Percentiles rank a stretch among this genome's conserved stretches.
Evolutionary conservation across 2,797 vertebrate species (phyloP).

Genomic region (Eospalax fontanierii): DNA sequence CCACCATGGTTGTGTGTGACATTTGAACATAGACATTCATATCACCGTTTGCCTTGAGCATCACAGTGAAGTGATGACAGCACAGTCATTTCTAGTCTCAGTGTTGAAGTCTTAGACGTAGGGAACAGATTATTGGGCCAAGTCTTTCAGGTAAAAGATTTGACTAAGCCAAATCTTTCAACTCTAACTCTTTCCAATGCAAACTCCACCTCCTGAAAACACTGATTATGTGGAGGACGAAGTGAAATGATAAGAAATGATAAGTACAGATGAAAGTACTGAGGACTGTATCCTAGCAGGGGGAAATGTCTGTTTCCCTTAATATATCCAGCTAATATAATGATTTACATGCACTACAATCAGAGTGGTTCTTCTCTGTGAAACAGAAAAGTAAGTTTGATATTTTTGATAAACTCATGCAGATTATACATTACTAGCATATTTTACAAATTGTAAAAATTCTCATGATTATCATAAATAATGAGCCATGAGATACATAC

Average conservation of each 20-base stretch:
- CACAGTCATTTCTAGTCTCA: background rate
- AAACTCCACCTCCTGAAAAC: background rate
- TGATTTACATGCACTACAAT: background rate
- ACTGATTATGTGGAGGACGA: background rate
- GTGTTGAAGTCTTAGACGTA: background rate
- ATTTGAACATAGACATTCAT: background rate
- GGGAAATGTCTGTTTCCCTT: background rate
- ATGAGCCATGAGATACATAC: background rate
- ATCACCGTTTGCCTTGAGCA: background rate
- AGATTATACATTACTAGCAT: background rate
- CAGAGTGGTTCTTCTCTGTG: background rate
- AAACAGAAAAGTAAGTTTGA: background rate
- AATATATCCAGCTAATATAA: background rate
- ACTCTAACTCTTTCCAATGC: background rate
- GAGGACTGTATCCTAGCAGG: background rate
- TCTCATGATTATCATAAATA: background rate
- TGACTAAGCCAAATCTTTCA: background rate
- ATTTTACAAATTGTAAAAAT: background rate
- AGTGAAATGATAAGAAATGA: background rate
- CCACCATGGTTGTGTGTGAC: background rate
- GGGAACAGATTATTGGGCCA: background rate
- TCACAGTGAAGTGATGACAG: background rate
- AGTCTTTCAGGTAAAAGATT: background rate
- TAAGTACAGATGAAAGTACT: too few relatives aligned
- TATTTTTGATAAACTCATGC: background rate